A percentile compares a stretch with the other conserved stretches of the same genome.
Evolutionary conservation across 2,888 invertebrate genomes (phyloP).

Genomic region (Scaptomyza flava): DNA sequence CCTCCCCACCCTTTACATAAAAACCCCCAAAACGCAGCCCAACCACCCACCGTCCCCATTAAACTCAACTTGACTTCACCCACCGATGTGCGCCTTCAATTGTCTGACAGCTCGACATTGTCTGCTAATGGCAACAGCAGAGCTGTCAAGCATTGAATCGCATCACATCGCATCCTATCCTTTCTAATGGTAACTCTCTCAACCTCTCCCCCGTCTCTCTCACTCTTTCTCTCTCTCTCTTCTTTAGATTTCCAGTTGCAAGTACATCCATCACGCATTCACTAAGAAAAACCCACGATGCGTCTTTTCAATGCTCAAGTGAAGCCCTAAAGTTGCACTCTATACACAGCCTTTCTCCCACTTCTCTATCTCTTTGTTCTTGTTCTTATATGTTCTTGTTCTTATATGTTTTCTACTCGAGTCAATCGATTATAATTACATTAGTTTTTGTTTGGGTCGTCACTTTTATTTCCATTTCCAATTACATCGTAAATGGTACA

Average conservation of each 20-base stretch:
- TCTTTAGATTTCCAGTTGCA: conserved; percentile 1
- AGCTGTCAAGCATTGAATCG: conserved; percentile 24
- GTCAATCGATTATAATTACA: conserved; percentile 57
- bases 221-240: not conserved
- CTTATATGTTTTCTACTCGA: conserved; percentile 21
- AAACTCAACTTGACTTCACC: conserved; percentile 10
- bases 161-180: not conserved
- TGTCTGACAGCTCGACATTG: conserved; percentile 72
- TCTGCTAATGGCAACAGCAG: conserved; percentile 67
- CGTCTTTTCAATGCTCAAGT: not conserved
- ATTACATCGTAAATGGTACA: conserved; percentile 31
- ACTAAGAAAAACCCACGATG: not conserved
- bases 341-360: too few relatives aligned
- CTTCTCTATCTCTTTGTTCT: not conserved
- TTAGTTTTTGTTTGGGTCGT: conserved; percentile 50
- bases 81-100: conserved; percentile 41
- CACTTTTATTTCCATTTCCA: conserved; percentile 44
- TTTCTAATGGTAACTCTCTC: too few relatives aligned
- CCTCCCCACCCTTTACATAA: not conserved
- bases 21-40: not conserved
- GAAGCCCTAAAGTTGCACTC: conserved; percentile 54
- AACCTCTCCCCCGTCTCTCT: not conserved
- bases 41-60: conserved; percentile 4
- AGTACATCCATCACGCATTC: conserved; percentile 24
- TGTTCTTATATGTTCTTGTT: conserved; percentile 12